phyloP scores from a whole-genome alignment of 2,797 vertebrate species.

The Megaceryle alcyon region DNA sequence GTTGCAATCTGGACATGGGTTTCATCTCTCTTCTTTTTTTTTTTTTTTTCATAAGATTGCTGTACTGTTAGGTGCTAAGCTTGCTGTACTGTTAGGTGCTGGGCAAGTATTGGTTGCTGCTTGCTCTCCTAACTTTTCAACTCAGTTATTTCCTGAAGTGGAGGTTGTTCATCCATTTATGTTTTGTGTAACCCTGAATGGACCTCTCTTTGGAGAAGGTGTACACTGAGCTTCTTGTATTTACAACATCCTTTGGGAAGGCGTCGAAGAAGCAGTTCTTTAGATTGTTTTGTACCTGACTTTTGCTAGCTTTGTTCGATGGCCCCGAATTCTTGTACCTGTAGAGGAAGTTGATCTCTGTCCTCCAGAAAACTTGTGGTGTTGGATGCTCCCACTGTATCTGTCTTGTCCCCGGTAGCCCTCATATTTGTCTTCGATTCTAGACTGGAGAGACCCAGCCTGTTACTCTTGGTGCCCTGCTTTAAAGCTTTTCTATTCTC shows the following conservation, averaged over 20 bases:
- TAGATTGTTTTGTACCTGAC: not conserved
- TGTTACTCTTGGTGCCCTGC: not conserved
- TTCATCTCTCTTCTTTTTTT: not conserved
- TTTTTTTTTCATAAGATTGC: not conserved
- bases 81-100: not conserved
- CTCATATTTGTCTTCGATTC: not conserved
- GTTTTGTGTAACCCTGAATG: not conserved
- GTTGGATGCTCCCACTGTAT: rapidly evolving
- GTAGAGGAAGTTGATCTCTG: not conserved
- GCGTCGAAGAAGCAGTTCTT: not conserved
- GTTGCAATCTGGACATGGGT: rapidly evolving
- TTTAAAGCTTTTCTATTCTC: not conserved
- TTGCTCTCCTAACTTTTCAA: not conserved
- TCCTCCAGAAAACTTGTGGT: not conserved
- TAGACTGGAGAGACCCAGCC: not conserved
- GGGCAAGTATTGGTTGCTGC: not conserved
- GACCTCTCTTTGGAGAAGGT: not conserved
- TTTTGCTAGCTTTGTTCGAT: not conserved
- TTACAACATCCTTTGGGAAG: not conserved
- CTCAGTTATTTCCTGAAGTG: not conserved
- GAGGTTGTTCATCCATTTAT: not conserved
- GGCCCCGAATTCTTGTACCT: not conserved
- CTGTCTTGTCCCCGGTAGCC: not conserved
- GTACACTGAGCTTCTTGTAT: not conserved
- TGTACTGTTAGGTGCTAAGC: not conserved